Evolutionary conservation across 2,797 vertebrate species (phyloP).

Genomic region (Microcaecilia unicolor): DNA sequence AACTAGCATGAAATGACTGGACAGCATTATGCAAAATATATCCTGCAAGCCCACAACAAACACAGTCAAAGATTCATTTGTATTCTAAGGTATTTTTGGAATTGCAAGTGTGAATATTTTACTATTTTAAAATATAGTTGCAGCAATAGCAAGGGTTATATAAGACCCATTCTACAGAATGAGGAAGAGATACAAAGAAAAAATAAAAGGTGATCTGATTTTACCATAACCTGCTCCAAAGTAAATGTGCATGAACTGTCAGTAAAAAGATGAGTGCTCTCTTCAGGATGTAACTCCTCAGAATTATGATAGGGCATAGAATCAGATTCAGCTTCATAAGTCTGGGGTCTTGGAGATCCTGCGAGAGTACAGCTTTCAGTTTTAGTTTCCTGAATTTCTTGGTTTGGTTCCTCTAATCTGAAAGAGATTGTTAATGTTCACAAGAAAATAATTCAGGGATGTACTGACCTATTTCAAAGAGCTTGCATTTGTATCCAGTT

Average conservation of each 20-base stretch:
- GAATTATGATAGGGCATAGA: background rate
- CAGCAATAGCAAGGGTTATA: too few species aligned
- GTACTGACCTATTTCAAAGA: too few species aligned
- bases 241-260: background rate
- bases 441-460: too few species aligned
- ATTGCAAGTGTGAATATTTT: too few species aligned
- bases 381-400: slow-evolving; percentile 4
- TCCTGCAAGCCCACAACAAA: too few species aligned
- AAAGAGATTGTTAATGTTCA: slow-evolving; percentile 26
- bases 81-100: too few species aligned
- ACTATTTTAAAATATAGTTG: too few species aligned
- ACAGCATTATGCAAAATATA: too few species aligned
- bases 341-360: slow-evolving; percentile 9
- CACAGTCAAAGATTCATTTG: too few species aligned
- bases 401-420: slow-evolving; percentile 21
- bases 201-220: background rate
- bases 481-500: slow-evolving; percentile 5
- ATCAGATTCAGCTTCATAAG: background rate
- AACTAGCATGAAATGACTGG: too few species aligned
- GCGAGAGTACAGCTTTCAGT: slow-evolving; percentile 1
- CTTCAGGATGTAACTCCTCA: background rate
- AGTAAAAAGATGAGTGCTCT: background rate
- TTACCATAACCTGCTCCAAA: slow-evolving; percentile 43
- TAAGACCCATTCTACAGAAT: too few species aligned
- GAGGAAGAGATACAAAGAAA: background rate